Percentiles rank a stretch among this genome's conserved stretches.
phyloP scores from a whole-genome alignment of 2,797 vertebrate species.

The Sphenopsis melanotis region DNA sequence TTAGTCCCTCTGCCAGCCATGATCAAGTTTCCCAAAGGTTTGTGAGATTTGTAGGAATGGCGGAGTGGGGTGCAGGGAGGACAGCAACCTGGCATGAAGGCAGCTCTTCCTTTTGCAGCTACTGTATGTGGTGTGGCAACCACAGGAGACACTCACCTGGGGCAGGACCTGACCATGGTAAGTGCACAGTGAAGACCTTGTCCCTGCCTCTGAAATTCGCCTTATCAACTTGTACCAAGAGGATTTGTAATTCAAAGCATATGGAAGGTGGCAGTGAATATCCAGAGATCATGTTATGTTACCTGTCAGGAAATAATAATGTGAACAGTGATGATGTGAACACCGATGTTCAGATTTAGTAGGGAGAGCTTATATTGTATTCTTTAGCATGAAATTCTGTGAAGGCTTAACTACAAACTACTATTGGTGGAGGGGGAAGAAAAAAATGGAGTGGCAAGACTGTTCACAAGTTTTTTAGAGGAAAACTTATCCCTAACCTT shows the following conservation, averaged over 20 bases:
- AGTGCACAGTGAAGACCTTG: background rate
- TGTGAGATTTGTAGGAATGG: background rate
- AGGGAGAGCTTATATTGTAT: background rate
- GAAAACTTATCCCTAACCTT: background rate
- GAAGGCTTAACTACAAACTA: background rate
- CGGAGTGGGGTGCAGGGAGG: background rate
- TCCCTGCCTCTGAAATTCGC: background rate
- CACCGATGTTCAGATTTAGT: background rate
- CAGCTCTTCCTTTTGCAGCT: background rate
- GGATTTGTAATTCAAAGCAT: background rate
- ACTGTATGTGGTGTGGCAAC: background rate
- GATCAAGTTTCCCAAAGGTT: background rate
- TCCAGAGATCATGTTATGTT: background rate
- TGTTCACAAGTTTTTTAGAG: background rate
- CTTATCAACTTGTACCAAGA: background rate
- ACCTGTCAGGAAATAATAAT: background rate
- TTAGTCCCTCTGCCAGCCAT: background rate
- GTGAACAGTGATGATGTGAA: background rate
- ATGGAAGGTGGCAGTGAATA: background rate
- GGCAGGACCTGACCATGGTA: background rate
- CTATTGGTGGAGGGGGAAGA: accelerated
- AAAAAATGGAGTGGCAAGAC: background rate
- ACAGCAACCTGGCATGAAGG: background rate
- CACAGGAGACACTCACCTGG: accelerated
- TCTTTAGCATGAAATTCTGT: background rate